Conservation (phyloP, 2,888 invertebrate genomes). For the Petrophora chlorosata region DNA sequence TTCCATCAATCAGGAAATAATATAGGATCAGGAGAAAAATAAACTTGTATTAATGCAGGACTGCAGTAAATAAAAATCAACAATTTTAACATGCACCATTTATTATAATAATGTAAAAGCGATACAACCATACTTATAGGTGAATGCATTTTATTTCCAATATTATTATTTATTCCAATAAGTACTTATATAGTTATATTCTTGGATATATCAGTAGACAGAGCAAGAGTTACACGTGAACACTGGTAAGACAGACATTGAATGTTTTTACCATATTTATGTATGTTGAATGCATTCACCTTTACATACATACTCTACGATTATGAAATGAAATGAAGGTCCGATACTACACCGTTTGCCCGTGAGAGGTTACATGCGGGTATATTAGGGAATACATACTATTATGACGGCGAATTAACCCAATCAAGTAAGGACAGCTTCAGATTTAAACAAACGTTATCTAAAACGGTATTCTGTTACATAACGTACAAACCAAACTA, state of each 20-base stretch:
- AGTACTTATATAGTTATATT: background rate
- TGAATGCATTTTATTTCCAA: slow-evolving; percentile 45
- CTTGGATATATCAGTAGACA: background rate
- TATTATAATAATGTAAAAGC: slow-evolving; percentile 68
- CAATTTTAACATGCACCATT: slow-evolving; percentile 63
- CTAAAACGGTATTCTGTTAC: too few relatives aligned
- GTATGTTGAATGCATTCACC: slow-evolving; percentile 44
- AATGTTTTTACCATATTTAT: background rate
- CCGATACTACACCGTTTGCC: slow-evolving; percentile 25
- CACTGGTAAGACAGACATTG: background rate
- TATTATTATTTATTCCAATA: background rate
- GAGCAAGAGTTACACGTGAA: background rate
- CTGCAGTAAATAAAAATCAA: slow-evolving; percentile 24
- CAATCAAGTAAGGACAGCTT: too few relatives aligned
- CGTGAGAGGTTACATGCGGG: slow-evolving; percentile 36
- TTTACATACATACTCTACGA: slow-evolving; percentile 41
- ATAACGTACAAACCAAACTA: too few relatives aligned
- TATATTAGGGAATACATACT: slow-evolving; percentile 35
- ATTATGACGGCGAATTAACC: slow-evolving; percentile 35
- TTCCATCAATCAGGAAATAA: too few relatives aligned
- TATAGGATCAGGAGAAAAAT: too few relatives aligned
- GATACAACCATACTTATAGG: slow-evolving; percentile 57
- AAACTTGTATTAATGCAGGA: too few relatives aligned
- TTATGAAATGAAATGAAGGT: slow-evolving; percentile 22
- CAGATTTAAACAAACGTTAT: too few relatives aligned